A percentile compares a stretch with the other conserved stretches of the same genome.
Conservation (phyloP, 2,797 vertebrate genomes). For the Clangula hyemalis region DNA sequence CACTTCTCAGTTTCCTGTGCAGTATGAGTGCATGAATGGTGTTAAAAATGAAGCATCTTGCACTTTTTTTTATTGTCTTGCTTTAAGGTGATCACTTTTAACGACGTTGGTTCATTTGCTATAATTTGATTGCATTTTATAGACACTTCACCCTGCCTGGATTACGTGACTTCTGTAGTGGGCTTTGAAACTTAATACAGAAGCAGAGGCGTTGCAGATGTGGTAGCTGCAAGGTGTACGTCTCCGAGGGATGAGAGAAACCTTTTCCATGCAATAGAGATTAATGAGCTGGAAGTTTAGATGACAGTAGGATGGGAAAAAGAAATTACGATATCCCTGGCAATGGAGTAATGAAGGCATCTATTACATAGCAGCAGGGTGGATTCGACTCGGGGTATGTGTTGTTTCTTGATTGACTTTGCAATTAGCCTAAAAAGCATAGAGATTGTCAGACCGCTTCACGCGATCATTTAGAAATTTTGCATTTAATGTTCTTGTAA, state of each 20-base stretch:
- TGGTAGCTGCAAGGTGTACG: not conserved
- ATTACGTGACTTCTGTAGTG: not conserved
- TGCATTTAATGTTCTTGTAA: not conserved
- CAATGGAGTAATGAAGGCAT: not conserved
- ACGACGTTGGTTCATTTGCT: not conserved
- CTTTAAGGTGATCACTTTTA: not conserved
- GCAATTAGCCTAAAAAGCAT: not conserved
- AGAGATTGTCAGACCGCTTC: not conserved
- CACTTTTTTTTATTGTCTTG: not conserved
- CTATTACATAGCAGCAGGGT: not conserved
- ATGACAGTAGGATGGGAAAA: not conserved
- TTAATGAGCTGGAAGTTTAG: slow-evolving; percentile 17
- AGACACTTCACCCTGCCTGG: not conserved
- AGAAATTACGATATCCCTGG: not conserved
- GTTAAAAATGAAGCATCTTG: not conserved
- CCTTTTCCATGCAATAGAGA: not conserved
- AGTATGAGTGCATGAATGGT: not conserved
- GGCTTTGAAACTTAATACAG: slow-evolving; percentile 32
- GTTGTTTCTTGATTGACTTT: not conserved
- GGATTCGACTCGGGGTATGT: not conserved
- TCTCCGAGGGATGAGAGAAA: not conserved
- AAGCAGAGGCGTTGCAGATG: not conserved
- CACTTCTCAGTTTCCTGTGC: not conserved
- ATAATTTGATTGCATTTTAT: not conserved
- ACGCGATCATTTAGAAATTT: not conserved